Percentiles rank a stretch among this genome's conserved stretches.
Conservation (phyloP, 2,113 vertebrate species). For the Passerina amoena region DNA sequence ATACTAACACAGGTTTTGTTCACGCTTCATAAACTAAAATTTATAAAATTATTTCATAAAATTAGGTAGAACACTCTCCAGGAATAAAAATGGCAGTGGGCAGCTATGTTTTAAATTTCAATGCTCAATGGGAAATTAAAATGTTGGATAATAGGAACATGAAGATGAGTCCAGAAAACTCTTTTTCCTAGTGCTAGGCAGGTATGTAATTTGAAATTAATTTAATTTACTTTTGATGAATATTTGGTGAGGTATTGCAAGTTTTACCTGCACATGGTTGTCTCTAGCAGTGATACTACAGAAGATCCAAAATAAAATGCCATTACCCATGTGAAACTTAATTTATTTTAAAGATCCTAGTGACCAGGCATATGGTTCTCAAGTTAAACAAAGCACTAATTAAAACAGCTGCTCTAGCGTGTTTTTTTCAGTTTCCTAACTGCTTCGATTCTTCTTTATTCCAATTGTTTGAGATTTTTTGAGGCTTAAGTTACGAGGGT, state of each 20-base stretch:
- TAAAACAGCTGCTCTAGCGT: constrained; percentile 27
- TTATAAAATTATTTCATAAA: not conserved
- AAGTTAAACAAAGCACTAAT: constrained; percentile 12
- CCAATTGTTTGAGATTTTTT: constrained; percentile 8
- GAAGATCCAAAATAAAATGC: not conserved
- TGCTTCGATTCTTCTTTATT: not conserved
- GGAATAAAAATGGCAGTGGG: not conserved
- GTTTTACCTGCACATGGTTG: not conserved
- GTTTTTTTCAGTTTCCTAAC: not conserved
- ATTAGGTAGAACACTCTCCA: not conserved
- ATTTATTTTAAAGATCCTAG: not conserved
- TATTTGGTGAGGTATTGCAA: not conserved
- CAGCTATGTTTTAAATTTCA: not conserved
- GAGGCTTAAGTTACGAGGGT: not conserved
- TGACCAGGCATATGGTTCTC: not conserved
- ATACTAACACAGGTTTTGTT: not conserved
- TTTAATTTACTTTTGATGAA: not conserved
- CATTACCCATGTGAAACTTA: not conserved
- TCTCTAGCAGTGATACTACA: not conserved
- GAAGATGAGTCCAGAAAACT: not conserved
- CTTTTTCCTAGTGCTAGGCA: not conserved
- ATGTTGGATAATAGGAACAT: not conserved
- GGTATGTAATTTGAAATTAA: not conserved
- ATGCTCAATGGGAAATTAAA: not conserved
- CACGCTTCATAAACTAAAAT: not conserved